Base-by-base conservation (phyloP, 2,113 vertebrate species). In the Nymphicus hollandicus region DNA sequence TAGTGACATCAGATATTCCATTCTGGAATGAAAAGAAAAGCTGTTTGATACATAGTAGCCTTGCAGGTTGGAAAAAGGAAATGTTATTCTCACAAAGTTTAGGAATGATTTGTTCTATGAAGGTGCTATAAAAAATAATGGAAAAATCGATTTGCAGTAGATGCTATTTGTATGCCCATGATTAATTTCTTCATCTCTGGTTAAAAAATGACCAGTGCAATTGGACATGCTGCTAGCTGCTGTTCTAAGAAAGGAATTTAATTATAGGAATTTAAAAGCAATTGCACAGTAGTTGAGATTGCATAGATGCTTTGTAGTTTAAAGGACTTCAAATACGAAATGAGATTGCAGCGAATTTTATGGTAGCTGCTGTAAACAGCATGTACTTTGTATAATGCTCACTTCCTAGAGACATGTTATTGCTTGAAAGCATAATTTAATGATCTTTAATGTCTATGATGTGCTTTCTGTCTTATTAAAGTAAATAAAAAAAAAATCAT, bases 21-120 rank as follows among this genome's bases (percentile, higher is more conserved):
- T 88, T 96, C 74, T 94, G 71, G 65, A 92, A 90, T 85, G 69
- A 70, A 60, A 85, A 68, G 76, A 37, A 86, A 85, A 92, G 47
- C 39, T 88, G 39, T 72, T 92, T 17, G 10, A 43, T 86, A 56
- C 15, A 16, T 82, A 85, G 33, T 88, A 55, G 46, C 64, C 31
- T 81, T 91, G 60, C 63, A 47, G n/a, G 58, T 69, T 91, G 81
- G 89, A 79, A 91, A 56, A 61, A 73, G 44, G 53, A 84, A 73
- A 65, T 86, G 10, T 63, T 66, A 35, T 64, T 66, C 66, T 79
- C 80, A 23, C 1, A 22, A 14, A 61, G 4, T 61, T 85, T 74
- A 44, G 60, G 25, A 39, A 56, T 76, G 46, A 68, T 86, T 47
- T 90, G n/a, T 74, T 20, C 55, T 58, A 68, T 71, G 39, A 86